Evolutionary conservation across 2,888 invertebrate species (phyloP), one percentile per base, ranked within the genome.

Genomic region (Troides helena): DNA sequence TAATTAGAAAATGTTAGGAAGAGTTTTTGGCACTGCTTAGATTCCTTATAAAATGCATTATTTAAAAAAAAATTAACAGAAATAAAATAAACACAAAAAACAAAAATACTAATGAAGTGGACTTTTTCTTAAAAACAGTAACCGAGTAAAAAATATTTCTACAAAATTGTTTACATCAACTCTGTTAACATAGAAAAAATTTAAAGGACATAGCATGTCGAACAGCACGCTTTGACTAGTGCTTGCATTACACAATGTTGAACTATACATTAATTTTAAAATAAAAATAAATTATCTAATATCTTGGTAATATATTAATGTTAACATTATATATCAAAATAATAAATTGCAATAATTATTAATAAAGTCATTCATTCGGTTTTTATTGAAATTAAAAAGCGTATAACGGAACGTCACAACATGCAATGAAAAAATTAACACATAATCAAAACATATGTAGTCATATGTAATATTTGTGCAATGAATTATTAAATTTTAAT

Each of bases 131-230:
- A 10, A 14, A 66, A n/a, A 56, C 65, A 53, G 73, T 81, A 87
- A 87, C 86, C 79, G 76, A 81, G 80, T 79, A 85, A 84, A 73
- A 73, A 74, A 81, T 85, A 78, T 81, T 86, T 87, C 65, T 73
- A 69, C 78, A 85, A 86, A 86, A 86, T 79, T 83, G 81, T 82
- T 85, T 81, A 85, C 78, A 86, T 85, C 85, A 76, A 77, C 80
- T 80, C 74, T 72, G 84, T 85, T 84, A 21, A 78, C 76, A 36
- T 62, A 30, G 61, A 58, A 66, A 56, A 36, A 46, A 36, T 53
- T 25, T 23, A 4, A 30, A 30, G 30, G 30, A 30, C 10, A 39
- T 39, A 39, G 18, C 36, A 6, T 14, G 23, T 59, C 5, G n/a
- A 23, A 59, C 18, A 17, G 65, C 59, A 65, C 65, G 30, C 39